A percentile compares a stretch with the other conserved stretches of the same genome.
Conservation (phyloP, 2,797 vertebrate species). For the Chrysocyon brachyurus region DNA sequence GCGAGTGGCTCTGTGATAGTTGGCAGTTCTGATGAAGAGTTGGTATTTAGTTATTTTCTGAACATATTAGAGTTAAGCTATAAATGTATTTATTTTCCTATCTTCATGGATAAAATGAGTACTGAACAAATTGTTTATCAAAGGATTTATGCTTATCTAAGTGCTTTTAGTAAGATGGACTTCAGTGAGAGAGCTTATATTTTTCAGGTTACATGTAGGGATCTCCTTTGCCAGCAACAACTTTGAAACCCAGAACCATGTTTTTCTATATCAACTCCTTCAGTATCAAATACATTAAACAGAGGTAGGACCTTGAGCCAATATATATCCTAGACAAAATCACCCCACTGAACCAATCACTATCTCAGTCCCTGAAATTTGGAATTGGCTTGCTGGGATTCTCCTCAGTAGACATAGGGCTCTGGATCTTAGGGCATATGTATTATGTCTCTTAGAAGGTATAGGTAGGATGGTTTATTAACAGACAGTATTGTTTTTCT, state of each 20-base stretch:
- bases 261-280: not conserved
- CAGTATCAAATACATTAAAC: not conserved
- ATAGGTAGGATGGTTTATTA: not conserved
- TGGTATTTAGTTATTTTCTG: constrained; percentile 38
- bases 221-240: not conserved
- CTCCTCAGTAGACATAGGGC: not conserved
- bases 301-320: not conserved
- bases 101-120: constrained; percentile 27
- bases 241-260: not conserved
- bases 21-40: not conserved
- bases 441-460: constrained; percentile 1
- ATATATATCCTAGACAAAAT: not conserved
- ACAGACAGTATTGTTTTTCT: not conserved
- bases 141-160: not conserved
- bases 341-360: not conserved
- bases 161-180: not conserved
- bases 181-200: not conserved
- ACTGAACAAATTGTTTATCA: not conserved
- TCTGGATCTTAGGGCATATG: not conserved
- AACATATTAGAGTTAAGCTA: not conserved
- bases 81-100: not conserved
- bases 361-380: not conserved
- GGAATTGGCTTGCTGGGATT: not conserved
- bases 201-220: not conserved
- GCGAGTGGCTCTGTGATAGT: not conserved